Evolutionary conservation across 2,797 vertebrate genomes (phyloP).

Genomic region (Fistularia tabacaria): DNA sequence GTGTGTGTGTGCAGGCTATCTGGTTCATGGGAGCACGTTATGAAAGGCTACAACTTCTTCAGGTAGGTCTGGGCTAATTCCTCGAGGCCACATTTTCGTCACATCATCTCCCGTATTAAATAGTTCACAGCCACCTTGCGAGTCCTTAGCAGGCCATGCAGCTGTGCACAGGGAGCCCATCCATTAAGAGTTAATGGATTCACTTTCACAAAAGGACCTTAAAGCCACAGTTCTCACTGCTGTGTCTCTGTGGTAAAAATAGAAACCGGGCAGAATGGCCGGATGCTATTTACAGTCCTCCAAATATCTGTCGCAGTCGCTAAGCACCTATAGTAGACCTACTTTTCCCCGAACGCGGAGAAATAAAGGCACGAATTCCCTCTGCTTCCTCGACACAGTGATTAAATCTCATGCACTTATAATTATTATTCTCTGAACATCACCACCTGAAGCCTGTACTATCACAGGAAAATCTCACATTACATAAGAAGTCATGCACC

Average conservation of each 20-base stretch:
- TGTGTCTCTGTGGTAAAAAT: conserved; percentile 76
- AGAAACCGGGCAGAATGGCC: conserved; percentile 74
- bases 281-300: conserved; percentile 75
- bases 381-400: conserved; percentile 48
- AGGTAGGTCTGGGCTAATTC: conserved; percentile 47
- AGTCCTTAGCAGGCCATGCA: conserved; percentile 47
- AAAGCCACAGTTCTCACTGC: conserved; percentile 73
- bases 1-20: not conserved
- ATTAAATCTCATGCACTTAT: conserved; percentile 67
- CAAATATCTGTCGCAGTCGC: conserved; percentile 72
- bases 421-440: conserved; percentile 58
- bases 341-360: conserved; percentile 32
- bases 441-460: conserved; percentile 41
- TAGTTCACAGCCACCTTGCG: conserved; percentile 45
- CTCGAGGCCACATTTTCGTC: conserved; percentile 31
- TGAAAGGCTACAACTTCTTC: conserved; percentile 31
- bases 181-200: conserved; percentile 80
- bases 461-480: conserved; percentile 51
- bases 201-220: conserved; percentile 78
- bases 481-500: conserved; percentile 47
- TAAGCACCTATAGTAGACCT: conserved; percentile 30
- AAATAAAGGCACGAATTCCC: conserved; percentile 48
- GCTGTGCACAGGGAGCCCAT: conserved; percentile 60
- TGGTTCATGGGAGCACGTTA: conserved; percentile 27
- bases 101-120: conserved; percentile 31